Base-by-base conservation (phyloP, 2,888 invertebrate genomes). In the Acanthosoma haemorrhoidale region DNA sequence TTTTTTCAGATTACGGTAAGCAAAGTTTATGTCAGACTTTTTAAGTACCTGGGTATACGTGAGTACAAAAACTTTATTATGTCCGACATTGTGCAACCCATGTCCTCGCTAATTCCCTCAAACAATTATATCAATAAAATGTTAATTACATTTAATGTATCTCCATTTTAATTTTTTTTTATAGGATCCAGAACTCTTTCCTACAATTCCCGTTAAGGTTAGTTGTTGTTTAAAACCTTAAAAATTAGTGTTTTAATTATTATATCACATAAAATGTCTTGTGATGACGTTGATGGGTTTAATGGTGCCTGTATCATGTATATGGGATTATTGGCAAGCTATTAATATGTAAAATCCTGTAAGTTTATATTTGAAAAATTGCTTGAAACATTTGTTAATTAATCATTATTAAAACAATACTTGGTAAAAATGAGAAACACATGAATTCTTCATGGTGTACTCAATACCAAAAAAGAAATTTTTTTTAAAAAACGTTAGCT, bases 1-100 rank as follows among this genome's bases (percentile, higher is more conserved):
- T 51, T 51, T 43, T 43, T 51, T 51, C 25, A 51, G 51, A 51
- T 25, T 51, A 25, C 6, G 51, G 51, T 51, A 51, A 51, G 51
- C 51, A 51, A 25, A n/a, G 51, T 51, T 51, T 51, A 51, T 51
- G n/a, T 25, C 51, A 51, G 51, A 25, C 51, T 25, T 25, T 25
- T 51, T 51, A 25, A 51, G 25, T 51, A 25, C 25, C 21, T 9
- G 51, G 51, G 25, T n/a, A 51, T 25, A 51, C 51, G 51, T 51
- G 51, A 51, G 51, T 51, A 51, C 51, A 51, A 25, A 25, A 9
- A 6, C 25, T 25, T 51, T 51, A 51, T 51, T 21, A 51, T n/a
- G 25, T 51, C 13, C 21, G 25, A 51, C 25, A 13, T 51, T 51
- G 21, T 51, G 21, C 25, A 5, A 51, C 21, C 51, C 25, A 51